These are phyloP conservation scores for Acanthosepion esculentum DNA, from an alignment of 2,888 invertebrate species.

Conservation along the genomic window DNA sequence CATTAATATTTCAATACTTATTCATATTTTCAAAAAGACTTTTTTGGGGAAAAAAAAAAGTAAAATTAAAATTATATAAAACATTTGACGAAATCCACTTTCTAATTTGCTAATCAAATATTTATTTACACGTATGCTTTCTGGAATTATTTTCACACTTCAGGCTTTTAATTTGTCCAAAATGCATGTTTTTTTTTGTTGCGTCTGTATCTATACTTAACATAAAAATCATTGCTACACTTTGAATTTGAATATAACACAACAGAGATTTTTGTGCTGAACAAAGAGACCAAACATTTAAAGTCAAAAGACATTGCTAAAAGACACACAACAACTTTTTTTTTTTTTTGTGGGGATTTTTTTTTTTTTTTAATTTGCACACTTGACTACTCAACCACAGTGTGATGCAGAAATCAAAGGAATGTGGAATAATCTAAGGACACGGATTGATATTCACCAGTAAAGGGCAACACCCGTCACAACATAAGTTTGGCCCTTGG, in stretches of 20 bases:
- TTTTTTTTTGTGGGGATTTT: too few relatives aligned
- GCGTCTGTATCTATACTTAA: not conserved
- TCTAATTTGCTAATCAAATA: not conserved
- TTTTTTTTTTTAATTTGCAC: too few relatives aligned
- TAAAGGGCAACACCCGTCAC: not conserved
- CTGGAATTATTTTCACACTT: not conserved
- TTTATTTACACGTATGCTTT: not conserved
- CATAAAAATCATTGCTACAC: not conserved
- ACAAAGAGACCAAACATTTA: not conserved
- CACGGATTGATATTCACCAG: not conserved
- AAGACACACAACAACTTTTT: not conserved
- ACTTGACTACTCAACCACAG: not conserved
- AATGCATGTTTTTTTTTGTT: not conserved
- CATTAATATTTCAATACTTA: too few relatives aligned
- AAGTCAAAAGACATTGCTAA: not conserved
- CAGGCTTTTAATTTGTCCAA: not conserved
- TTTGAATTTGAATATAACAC: not conserved
- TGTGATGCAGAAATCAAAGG: not conserved
- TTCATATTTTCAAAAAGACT: too few relatives aligned
- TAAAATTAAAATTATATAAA: too few relatives aligned
- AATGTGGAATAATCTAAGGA: slow-evolving; percentile 1
- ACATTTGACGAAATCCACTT: not conserved
- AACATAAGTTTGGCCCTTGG: slow-evolving; percentile 4
- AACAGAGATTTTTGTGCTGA: not conserved
- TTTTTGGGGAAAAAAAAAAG: too few relatives aligned